phyloP scores from a whole-genome alignment of 2,113 vertebrate species.

The Pungitius pungitius region DNA sequence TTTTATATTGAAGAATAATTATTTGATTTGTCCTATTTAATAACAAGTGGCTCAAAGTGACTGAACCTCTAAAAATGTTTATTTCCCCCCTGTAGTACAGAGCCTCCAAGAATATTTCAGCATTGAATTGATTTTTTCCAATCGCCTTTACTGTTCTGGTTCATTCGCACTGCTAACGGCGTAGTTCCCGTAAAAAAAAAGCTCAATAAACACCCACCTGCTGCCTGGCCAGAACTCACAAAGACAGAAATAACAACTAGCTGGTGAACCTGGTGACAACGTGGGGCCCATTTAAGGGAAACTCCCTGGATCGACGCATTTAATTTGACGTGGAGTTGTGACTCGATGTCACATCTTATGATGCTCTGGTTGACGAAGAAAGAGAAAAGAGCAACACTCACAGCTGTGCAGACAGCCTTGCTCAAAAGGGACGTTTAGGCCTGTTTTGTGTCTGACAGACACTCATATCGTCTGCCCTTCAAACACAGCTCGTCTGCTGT shows the following conservation, averaged over 20 bases:
- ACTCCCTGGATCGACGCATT: background rate
- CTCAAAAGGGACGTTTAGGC: constrained; percentile 48
- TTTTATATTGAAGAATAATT: background rate
- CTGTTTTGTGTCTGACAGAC: constrained; percentile 65
- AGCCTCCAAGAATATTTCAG: background rate
- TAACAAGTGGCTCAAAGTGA: background rate
- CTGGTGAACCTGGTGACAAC: background rate
- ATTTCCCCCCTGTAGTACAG: background rate
- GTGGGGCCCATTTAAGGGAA: background rate
- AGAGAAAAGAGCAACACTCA: constrained; percentile 4
- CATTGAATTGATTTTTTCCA: background rate
- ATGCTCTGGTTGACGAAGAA: background rate
- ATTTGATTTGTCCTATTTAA: background rate
- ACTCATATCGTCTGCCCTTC: constrained; percentile 53
- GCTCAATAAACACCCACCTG: background rate
- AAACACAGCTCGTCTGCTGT: constrained; percentile 53
- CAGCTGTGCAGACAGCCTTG: constrained; percentile 59
- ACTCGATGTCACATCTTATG: background rate
- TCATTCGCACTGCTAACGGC: background rate
- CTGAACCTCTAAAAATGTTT: background rate
- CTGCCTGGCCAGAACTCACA: background rate
- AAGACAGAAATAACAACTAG: background rate
- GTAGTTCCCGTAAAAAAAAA: background rate
- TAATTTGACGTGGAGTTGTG: background rate
- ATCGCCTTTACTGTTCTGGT: background rate